Evolutionary conservation across 35 echinoderm and acorn worm species (phyloP), one percentile per base, ranked within the genome.

Genomic region (Apostichopus californicus): DNA sequence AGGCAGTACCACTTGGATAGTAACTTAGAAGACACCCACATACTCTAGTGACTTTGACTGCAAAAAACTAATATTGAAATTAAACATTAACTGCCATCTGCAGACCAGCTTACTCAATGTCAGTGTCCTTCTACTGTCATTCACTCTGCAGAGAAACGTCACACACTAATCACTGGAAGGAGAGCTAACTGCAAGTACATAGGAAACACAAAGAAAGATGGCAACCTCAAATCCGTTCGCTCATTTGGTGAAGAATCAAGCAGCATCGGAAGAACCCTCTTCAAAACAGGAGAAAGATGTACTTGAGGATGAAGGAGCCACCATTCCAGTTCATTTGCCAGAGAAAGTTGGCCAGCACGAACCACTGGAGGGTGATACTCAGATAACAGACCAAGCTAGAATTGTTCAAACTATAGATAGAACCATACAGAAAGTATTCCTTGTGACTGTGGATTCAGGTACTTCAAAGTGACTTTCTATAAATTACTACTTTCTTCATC

Each of bases 151-250:
- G 58, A 61, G 7, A 61, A 61, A 12, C 12, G 58, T 61, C 58
- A 9, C 58, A 61, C 7, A 61, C 58, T 9, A 61, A 5, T 12
- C 12, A 61, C 58, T 46, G 34, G 34, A 46, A 46, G 34, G 34
- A 46, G 34, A 46, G 34, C 34, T 1, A 1, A 46, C 34, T 46
- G 1, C 34, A 46, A 46, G 34, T 46, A 46, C 1, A 46, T 46
- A 46, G 34, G 7, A 18, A 83, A 8, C 52, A 12, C 10, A 20
- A 2, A 6, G 78, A 20, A 57, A 52, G 18, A 83, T 83, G 80
- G 80, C 80, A 56, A 83, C 13, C 52, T 83, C 80, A 83, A 83
- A 83, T 57, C 55, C 80, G 56, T 83, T 83, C 17, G 80, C 80
- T 56, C 80, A 83, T 55, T 57, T 83, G 3, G 71, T 75, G 71